Evolutionary conservation across 2,888 invertebrate genomes (phyloP).

Genomic region (Pristionchus entomophagus): DNA sequence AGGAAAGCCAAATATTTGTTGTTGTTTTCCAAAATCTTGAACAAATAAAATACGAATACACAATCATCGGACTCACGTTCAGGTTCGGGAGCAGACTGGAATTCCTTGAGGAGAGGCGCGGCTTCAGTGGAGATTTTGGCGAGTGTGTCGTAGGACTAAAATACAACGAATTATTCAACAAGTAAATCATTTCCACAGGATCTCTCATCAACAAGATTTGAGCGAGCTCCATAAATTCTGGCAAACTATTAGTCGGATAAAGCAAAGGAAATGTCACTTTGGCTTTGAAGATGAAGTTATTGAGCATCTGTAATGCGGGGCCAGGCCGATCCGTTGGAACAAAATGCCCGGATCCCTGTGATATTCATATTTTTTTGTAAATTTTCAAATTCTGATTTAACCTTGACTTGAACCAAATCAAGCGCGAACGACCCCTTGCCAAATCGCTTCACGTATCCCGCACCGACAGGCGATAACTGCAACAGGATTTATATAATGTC

Average conservation of each 20-base stretch:
- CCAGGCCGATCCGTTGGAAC: slow-evolving; percentile 68
- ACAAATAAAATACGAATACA: not conserved
- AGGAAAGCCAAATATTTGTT: no score
- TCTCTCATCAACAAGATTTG: no score
- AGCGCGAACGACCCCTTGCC: not conserved
- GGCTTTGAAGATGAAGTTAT: slow-evolving; percentile 59
- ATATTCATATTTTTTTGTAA: not conserved
- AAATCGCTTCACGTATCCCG: slow-evolving; percentile 29
- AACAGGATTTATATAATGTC: not conserved
- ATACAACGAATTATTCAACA: not conserved
- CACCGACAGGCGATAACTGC: not conserved
- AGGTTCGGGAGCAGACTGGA: not conserved
- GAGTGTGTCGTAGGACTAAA: not conserved
- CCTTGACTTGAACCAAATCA: slow-evolving; percentile 29
- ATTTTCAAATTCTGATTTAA: not conserved
- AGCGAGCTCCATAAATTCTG: no score
- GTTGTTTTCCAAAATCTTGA: no score
- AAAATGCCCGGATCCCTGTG: slow-evolving; percentile 62
- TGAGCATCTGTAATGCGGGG: slow-evolving; percentile 69
- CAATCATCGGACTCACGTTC: not conserved
- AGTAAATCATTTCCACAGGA: no score
- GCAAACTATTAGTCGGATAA: no score
- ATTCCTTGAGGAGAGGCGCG: slow-evolving; percentile 5
- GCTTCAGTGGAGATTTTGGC: not conserved
- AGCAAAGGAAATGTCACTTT: no score